phyloP scores from a whole-genome alignment of 2,797 vertebrate genomes.

The Sarcophilus harrisii region DNA sequence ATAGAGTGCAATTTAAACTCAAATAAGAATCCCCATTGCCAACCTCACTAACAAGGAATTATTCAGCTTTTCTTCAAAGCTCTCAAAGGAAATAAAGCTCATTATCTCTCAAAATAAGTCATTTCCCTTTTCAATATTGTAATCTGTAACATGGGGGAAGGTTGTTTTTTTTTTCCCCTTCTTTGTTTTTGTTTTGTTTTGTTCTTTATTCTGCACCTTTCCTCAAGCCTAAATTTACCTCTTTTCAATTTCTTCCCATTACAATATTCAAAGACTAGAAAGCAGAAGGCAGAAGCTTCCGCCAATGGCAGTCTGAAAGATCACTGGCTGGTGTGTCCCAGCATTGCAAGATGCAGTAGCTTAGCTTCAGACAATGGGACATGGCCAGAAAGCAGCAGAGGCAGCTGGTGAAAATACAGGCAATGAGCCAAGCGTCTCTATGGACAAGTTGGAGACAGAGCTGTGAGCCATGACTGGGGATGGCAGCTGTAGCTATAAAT shows the following conservation, averaged over 20 bases:
- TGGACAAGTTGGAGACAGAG: neutral
- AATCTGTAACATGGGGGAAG: neutral
- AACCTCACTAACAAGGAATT: neutral
- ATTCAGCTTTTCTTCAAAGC: neutral
- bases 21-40: neutral
- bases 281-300: neutral
- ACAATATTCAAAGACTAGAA: neutral
- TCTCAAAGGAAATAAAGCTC: neutral
- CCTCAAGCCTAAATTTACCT: neutral
- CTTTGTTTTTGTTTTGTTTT: neutral
- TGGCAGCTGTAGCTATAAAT: neutral
- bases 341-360: neutral
- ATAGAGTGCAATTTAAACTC: neutral
- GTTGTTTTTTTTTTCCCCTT: neutral
- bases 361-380: neutral
- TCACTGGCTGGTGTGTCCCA: neutral
- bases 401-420: neutral
- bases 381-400: neutral
- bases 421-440: neutral
- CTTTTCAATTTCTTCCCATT: neutral
- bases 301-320: neutral
- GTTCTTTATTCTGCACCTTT: neutral
- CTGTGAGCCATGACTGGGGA: constrained; percentile 4
- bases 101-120: neutral
- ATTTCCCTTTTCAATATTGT: neutral